Conservation (phyloP, 1,140 invertebrate species). For the Papilio machaon region DNA sequence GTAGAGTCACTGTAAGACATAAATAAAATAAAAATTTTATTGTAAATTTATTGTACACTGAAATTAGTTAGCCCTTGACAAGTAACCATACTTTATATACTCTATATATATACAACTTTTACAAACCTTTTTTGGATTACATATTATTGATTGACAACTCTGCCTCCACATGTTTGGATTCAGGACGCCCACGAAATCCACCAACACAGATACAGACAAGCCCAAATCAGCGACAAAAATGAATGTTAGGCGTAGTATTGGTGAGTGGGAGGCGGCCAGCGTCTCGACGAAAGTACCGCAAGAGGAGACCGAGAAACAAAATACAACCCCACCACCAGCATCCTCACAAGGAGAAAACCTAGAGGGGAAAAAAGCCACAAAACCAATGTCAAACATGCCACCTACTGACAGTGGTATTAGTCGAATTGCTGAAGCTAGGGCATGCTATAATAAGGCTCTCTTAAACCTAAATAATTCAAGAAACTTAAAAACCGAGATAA, state of each 20-base stretch:
- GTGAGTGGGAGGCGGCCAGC: background rate
- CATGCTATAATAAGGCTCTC: background rate
- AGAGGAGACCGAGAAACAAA: background rate
- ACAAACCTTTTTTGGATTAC: too few species aligned
- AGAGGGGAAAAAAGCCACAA: background rate
- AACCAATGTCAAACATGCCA: background rate
- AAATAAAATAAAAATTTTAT: too few species aligned
- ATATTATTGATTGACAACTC: too few species aligned
- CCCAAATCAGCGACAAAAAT: background rate
- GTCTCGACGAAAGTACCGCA: background rate
- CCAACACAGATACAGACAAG: background rate
- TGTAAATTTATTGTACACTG: too few species aligned
- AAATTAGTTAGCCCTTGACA: too few species aligned
- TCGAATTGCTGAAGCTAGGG: background rate
- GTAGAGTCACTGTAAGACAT: too few species aligned
- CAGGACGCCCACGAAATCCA: background rate
- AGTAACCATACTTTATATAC: too few species aligned
- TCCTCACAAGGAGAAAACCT: background rate
- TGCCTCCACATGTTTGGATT: background rate
- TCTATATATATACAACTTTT: too few species aligned
- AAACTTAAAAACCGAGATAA: background rate
- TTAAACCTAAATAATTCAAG: background rate
- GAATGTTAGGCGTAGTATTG: background rate
- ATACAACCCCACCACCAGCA: background rate
- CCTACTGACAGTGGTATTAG: background rate